Evolutionary conservation across 2,888 invertebrate species (phyloP).

Genomic region (Rhamphomyia laevipes): DNA sequence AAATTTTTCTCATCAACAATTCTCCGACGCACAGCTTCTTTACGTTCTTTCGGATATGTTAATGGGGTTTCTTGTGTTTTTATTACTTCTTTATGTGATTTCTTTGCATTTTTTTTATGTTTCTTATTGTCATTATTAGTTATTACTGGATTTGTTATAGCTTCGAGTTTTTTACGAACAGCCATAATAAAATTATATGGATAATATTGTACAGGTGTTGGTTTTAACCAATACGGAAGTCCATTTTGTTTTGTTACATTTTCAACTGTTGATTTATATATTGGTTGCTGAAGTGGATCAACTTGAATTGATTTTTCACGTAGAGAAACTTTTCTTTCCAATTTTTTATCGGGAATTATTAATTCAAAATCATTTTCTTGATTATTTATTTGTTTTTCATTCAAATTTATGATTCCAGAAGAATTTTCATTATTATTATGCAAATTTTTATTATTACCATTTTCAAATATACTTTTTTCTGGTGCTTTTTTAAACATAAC

Average conservation of each 20-base stretch:
- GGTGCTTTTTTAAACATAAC: not conserved
- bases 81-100: not conserved
- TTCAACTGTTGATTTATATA: not conserved
- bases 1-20: not conserved
- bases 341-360: conserved; percentile 13
- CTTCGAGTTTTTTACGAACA: conserved; percentile 44
- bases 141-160: conserved; percentile 20
- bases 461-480: not conserved
- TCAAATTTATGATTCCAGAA: not conserved
- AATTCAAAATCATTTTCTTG: conserved; percentile 8
- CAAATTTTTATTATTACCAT: not conserved
- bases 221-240: conserved; percentile 34
- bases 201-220: conserved; percentile 37
- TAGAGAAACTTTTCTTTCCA: conserved; percentile 5
- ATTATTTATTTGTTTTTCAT: too few species aligned
- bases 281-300: conserved; percentile 1
- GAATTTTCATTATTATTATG: conserved; percentile 8
- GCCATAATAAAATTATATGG: conserved; percentile 50
- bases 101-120: conserved; percentile 1
- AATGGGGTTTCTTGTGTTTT: conserved; percentile 6
- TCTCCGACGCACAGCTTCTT: not conserved
- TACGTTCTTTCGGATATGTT: conserved; percentile 2
- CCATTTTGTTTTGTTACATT: conserved; percentile 4
- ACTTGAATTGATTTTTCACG: conserved; percentile 16
- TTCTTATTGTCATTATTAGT: not conserved